Percentiles rank a stretch among this genome's conserved stretches.
Conservation (phyloP, 2,113 vertebrate species). For the Vombatus ursinus region DNA sequence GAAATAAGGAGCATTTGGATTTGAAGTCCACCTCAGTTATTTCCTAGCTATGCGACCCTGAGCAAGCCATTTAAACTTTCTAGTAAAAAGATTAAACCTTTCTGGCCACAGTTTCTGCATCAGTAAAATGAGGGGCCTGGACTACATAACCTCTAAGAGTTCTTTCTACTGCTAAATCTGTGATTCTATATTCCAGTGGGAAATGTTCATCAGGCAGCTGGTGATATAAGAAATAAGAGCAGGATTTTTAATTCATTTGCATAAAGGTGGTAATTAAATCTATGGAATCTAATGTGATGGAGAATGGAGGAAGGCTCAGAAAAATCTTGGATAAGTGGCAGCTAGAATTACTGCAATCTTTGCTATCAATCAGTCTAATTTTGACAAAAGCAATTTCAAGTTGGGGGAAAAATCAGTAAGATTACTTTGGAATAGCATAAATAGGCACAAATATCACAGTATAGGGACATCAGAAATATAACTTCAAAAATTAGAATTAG, state of each 20-base stretch:
- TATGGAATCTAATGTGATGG: neutral
- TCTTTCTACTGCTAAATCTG: neutral
- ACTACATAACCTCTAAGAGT: neutral
- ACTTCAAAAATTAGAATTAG: accelerated
- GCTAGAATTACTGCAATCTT: neutral
- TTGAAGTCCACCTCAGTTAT: neutral
- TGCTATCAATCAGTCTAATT: neutral
- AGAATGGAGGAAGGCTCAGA: neutral
- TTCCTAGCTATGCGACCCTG: neutral
- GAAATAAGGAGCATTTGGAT: neutral
- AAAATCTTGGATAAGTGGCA: neutral
- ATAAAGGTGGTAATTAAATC: neutral
- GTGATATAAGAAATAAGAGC: neutral
- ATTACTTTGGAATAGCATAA: neutral
- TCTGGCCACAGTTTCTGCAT: neutral
- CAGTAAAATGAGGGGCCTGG: neutral
- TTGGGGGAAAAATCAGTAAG: neutral
- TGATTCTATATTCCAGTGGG: neutral
- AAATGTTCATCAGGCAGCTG: neutral
- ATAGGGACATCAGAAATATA: neutral
- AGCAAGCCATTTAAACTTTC: neutral
- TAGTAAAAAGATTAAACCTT: neutral
- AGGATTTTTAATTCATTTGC: neutral
- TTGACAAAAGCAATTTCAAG: neutral
- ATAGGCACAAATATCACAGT: neutral